Conservation (phyloP, 2,888 invertebrate species). For the Aphelenchoides bicaudatus region DNA sequence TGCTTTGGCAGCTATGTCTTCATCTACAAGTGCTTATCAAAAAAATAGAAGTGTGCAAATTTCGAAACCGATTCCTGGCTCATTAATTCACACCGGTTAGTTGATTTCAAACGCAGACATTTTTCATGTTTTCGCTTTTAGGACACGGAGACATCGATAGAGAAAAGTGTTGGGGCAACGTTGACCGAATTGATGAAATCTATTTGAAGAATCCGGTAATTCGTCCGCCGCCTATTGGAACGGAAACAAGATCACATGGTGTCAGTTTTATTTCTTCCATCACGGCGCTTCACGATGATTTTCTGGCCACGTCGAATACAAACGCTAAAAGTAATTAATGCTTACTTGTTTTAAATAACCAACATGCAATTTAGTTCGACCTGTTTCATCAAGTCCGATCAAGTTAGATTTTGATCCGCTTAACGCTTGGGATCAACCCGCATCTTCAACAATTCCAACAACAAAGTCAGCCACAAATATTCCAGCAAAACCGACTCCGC, state of each 20-base stretch:
- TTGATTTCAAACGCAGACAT: too few species aligned
- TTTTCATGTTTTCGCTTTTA: too few species aligned
- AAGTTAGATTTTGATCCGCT: conserved; percentile 16
- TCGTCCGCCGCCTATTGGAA: not conserved
- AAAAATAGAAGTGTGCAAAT: conserved; percentile 68
- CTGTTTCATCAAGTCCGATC: not conserved
- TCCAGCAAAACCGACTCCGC: not conserved
- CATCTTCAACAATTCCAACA: not conserved
- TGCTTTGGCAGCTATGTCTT: conserved; percentile 12
- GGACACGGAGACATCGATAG: conserved; percentile 61
- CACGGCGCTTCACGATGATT: conserved; percentile 15
- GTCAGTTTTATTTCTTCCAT: conserved; percentile 23
- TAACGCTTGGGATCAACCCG: conserved; percentile 14
- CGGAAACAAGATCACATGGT: not conserved
- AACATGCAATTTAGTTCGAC: not conserved
- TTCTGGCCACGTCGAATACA: not conserved
- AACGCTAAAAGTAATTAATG: conserved; percentile 1
- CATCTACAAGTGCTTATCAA: not conserved
- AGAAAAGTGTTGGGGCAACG: conserved; percentile 76
- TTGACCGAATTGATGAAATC: conserved; percentile 70
- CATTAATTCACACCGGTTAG: conserved; percentile 82
- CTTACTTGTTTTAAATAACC: not conserved
- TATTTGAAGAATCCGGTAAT: conserved; percentile 53
- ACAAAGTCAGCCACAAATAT: not conserved
- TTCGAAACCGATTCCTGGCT: conserved; percentile 71